Base-by-base conservation (phyloP, 2,888 invertebrate species). In the Acanthosepion lycidas region DNA sequence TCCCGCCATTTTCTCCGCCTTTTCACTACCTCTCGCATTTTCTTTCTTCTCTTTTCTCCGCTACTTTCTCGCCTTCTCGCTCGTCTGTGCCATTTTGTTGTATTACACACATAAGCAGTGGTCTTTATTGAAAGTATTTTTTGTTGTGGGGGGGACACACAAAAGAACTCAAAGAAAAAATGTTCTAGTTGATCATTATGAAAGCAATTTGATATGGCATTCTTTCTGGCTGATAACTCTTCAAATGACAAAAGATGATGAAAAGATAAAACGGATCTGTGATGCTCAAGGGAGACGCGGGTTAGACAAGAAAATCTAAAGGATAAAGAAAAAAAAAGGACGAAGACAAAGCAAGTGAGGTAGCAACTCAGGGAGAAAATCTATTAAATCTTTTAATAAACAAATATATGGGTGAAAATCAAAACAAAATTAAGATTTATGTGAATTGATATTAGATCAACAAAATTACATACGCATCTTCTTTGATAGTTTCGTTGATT, bases 21-120 rank as follows among this genome's bases (percentile, higher is more conserved):
- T n/a, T 15, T n/a, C 78, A 12, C 78, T 3, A 12, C 6, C 0
- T 6, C 6, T 4, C 23, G 0, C 23, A 23, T 0, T 6, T 6
- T 23, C 15, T 20, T 23, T 6, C 20, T 20, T 23, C 20, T 6
- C 20, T 6, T 23, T 3, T 23, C 59, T 20, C 5, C 23, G 4
- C 59, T 23, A 59, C 23, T 33, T n/a, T 78, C 78, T 15, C 78
- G 78, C 78, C 15, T 78, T 78, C n/a, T 33, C 33, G 33, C 18
- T 33, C n/a, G n/a, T 18, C n/a, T 8, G 12, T 15, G 78, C 78
- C 78, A 78, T 78, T 78, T 78, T 78, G 15, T n/a, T 78, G 59
- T 78, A n/a, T 78, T n/a, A n/a, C 33, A 33, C 8, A 33, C 78
- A 78, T 78, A 78, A 78, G 78, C 78, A n/a, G 15, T 78, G 78